Conservation (phyloP, 2,797 vertebrate genomes). For the Naso thynnoides region DNA sequence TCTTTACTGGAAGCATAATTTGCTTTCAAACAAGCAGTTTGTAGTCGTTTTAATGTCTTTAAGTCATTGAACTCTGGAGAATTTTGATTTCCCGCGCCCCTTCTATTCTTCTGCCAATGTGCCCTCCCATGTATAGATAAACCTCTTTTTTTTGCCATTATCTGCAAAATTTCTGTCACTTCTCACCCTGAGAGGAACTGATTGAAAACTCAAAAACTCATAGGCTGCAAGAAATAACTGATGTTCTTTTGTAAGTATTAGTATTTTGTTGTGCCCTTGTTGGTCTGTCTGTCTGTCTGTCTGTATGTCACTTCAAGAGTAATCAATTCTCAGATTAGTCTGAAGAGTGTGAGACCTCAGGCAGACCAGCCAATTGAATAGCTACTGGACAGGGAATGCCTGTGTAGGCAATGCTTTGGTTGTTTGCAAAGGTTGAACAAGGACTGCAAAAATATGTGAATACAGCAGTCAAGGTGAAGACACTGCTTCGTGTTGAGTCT, state of each 20-base stretch:
- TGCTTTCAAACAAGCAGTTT: not conserved
- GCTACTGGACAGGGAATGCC: not conserved
- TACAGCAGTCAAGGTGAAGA: not conserved
- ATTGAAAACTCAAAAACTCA: conserved; percentile 6
- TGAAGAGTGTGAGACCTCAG: too few species aligned
- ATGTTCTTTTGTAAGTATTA: not conserved
- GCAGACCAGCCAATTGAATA: not conserved
- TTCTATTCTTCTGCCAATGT: not conserved
- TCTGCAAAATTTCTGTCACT: conserved; percentile 8
- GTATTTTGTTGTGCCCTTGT: not conserved
- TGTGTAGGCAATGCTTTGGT: not conserved
- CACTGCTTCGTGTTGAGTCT: not conserved
- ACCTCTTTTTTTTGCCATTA: conserved; percentile 4
- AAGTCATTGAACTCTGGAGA: conserved; percentile 17
- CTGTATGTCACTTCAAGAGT: too few species aligned
- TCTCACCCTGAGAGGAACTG: not conserved
- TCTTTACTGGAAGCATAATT: conserved; percentile 10
- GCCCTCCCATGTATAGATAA: conserved; percentile 15
- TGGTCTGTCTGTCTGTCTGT: not conserved
- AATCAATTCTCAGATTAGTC: too few species aligned
- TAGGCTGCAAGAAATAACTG: not conserved
- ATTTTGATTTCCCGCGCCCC: not conserved
- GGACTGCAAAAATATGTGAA: too few species aligned
- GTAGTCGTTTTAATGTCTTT: conserved; percentile 17
- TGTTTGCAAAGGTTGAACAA: not conserved